Evolutionary conservation across 2,888 invertebrate species (phyloP).

Genomic region (Nomada hirtipes): DNA sequence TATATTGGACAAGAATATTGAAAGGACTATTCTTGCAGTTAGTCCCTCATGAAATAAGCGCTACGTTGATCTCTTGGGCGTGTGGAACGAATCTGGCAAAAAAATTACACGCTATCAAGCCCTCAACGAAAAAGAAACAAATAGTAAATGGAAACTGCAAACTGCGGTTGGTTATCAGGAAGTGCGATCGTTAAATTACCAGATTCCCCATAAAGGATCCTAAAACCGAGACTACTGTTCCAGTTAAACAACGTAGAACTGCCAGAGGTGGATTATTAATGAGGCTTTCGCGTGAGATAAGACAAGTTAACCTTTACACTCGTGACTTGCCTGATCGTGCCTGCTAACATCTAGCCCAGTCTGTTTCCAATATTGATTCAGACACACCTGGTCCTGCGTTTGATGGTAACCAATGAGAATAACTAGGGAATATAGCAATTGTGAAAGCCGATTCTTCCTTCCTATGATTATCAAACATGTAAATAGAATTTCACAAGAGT

Average conservation of each 20-base stretch:
- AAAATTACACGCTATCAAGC: background rate
- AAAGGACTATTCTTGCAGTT: too few species aligned
- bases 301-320: constrained; percentile 52
- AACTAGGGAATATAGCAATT: background rate
- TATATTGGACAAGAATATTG: too few species aligned
- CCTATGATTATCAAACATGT: too few species aligned
- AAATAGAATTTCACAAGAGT: too few species aligned
- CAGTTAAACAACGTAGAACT: constrained; percentile 38
- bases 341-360: constrained; percentile 20
- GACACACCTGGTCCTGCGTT: constrained; percentile 1
- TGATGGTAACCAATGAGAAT: background rate
- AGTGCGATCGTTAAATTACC: constrained; percentile 47
- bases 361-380: constrained; percentile 54
- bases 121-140: background rate
- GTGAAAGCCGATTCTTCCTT: too few species aligned
- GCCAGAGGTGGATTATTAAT: constrained; percentile 56
- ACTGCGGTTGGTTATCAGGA: constrained; percentile 2
- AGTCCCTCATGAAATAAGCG: too few species aligned
- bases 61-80: background rate
- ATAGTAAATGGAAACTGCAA: constrained; percentile 15
- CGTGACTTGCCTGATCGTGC: constrained; percentile 39
- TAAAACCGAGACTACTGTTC: constrained; percentile 36
- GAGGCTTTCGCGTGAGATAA: constrained; percentile 63
- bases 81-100: background rate
- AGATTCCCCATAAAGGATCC: constrained; percentile 21